These are phyloP conservation scores for Athalia circularis DNA, from an alignment of 2,888 invertebrate genomes.

Conservation along the genomic window DNA sequence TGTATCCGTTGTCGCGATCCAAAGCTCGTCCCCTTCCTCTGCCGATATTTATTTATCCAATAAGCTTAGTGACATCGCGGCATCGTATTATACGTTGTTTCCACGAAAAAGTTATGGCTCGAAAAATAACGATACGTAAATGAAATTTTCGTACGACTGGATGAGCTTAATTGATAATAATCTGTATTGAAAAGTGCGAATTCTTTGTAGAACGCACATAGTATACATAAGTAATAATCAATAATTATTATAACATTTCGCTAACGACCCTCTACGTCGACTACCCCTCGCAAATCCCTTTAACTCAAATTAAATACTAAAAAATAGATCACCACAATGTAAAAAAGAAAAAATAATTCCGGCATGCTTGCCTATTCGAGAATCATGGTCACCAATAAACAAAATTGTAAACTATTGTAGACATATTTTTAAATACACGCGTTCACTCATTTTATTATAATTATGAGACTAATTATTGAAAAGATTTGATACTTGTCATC, in stretches of 20 bases:
- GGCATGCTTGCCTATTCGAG: constrained; percentile 4
- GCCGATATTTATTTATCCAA: neutral
- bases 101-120: neutral
- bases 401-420: constrained; percentile 18
- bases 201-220: no score
- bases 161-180: no score
- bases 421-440: constrained; percentile 34
- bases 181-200: no score
- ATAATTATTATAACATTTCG: no score
- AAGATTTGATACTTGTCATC: neutral
- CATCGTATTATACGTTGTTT: neutral
- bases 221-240: no score
- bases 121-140: no score
- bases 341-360: neutral
- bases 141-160: no score
- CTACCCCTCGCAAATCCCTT: no score
- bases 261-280: no score
- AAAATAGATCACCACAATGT: neutral
- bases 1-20: neutral
- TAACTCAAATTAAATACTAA: neutral
- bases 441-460: constrained; percentile 32
- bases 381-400: neutral
- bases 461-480: neutral
- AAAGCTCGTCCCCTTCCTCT: neutral
- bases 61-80: neutral